Conservation (phyloP, 2,797 vertebrate genomes). For the Myotis findleyi region DNA sequence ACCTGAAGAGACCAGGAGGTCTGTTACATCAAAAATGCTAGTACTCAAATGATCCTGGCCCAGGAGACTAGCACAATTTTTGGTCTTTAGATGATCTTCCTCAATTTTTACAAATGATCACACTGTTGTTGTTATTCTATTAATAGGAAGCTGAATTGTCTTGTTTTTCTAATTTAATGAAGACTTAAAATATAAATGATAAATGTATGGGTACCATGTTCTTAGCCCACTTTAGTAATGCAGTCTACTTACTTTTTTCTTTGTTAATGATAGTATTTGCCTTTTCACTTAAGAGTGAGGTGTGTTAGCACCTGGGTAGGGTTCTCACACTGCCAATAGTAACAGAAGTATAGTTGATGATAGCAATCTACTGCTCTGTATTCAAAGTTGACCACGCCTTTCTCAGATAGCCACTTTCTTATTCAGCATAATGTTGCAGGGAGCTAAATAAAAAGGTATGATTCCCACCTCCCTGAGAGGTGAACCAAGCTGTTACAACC, state of each 20-base stretch:
- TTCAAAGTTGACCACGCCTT: neutral
- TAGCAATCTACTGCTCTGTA: neutral
- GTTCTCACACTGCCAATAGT: constrained; percentile 24
- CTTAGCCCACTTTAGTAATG: neutral
- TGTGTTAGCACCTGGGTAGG: neutral
- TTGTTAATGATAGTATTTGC: neutral
- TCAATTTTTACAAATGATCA: constrained; percentile 28
- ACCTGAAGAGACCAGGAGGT: neutral
- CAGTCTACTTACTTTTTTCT: neutral
- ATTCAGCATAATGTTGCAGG: neutral
- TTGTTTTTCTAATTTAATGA: constrained; percentile 50
- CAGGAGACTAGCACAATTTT: neutral
- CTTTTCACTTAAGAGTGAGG: neutral
- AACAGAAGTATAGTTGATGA: constrained; percentile 2
- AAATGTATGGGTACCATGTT: neutral
- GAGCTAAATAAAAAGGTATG: constrained; percentile 24
- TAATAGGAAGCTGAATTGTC: constrained; percentile 20
- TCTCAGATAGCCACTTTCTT: constrained; percentile 47
- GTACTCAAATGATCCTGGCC: neutral
- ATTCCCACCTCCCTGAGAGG: constrained; percentile 39
- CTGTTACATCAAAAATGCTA: neutral
- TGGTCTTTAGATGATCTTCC: neutral
- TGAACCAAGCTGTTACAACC: constrained; percentile 16
- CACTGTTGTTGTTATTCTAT: neutral
- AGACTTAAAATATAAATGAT: neutral